A percentile compares a stretch with the other conserved stretches of the same genome.
Evolutionary conservation across 92 coral and sea anemone species (phyloP).

Genomic region (Bergia puertoricense): DNA sequence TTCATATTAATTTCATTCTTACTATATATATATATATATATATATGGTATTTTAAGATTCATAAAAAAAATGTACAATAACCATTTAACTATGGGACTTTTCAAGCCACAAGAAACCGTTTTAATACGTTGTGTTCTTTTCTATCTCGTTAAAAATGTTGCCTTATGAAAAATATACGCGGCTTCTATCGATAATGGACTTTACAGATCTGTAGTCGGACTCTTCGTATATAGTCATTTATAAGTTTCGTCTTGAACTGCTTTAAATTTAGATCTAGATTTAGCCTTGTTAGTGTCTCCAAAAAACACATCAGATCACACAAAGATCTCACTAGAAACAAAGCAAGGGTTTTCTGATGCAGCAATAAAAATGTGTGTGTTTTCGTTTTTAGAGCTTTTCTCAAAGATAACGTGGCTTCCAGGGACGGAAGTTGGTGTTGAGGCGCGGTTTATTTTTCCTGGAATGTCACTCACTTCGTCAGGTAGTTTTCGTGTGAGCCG

Average conservation of each 20-base stretch:
- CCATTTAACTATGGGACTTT: not conserved
- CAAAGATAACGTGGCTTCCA: not conserved
- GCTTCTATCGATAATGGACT: not conserved
- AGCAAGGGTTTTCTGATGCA: not conserved
- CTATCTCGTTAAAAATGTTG: not conserved
- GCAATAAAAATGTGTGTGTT: not conserved
- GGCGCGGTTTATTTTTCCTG: not conserved
- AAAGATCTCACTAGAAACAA: not conserved
- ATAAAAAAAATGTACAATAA: no score
- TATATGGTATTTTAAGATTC: no score
- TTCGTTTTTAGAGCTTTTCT: not conserved
- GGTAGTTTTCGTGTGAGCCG: not conserved
- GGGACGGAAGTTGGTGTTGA: not conserved
- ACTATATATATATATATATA: no score
- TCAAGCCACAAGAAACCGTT: no score
- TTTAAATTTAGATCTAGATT: not conserved
- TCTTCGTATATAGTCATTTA: not conserved
- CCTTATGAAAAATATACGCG: not conserved
- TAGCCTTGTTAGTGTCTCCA: not conserved
- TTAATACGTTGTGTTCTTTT: no score
- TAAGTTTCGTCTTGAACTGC: not conserved
- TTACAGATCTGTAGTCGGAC: not conserved
- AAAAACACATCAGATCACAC: not conserved
- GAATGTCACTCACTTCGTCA: not conserved
- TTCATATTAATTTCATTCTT: no score